Base-by-base conservation (phyloP, 2,113 vertebrate genomes). In the Nyctereutes procyonoides region DNA sequence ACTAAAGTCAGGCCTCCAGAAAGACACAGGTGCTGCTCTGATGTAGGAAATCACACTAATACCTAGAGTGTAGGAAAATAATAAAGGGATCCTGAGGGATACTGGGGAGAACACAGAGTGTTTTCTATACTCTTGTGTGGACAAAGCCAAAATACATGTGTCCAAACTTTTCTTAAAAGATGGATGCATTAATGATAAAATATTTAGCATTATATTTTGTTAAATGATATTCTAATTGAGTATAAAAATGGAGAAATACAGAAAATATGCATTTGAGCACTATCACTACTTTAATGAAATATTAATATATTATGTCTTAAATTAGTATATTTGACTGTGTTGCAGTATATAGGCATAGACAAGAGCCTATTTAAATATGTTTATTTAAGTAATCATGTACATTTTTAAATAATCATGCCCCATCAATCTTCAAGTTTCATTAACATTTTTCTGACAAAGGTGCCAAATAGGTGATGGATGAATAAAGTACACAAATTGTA, bases 401-500 rank as follows among this genome's bases (percentile, higher is more conserved):
- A 26, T 69, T 6, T 92, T 95, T 65, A 30, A 58, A 79, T 96
- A 83, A 90, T 86, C 55, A 35, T 26, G 20, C 2, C 2, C 11
- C 16, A 43, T 88, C 28, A 71, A 14, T 67, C 62, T 95, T 95
- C 43, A 84, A 83, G 4, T 2, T 71, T 96, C 19, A 82, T 97
- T 93, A 83, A 80, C 83, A 10, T 1, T 26, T 22, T 96, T 87
- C 87, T 62, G 28, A 90, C 4, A 94, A 94, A 19, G 0, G 2
- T 92, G 8, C 20, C 48, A 90, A 51, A 88, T 93, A 95, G 19
- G 12, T 90, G 63, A 94, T 97, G 30, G 51, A 97, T 82, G 30
- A 71, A 93, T 69, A 53, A 97, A 43, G 16, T 88, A 62, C 4
- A 96, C 5, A 86, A 43, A 93, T 88, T 95, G 12, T 76, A 65